Conservation (phyloP, 2,888 invertebrate species). For the Ischnus inquisitorius region DNA sequence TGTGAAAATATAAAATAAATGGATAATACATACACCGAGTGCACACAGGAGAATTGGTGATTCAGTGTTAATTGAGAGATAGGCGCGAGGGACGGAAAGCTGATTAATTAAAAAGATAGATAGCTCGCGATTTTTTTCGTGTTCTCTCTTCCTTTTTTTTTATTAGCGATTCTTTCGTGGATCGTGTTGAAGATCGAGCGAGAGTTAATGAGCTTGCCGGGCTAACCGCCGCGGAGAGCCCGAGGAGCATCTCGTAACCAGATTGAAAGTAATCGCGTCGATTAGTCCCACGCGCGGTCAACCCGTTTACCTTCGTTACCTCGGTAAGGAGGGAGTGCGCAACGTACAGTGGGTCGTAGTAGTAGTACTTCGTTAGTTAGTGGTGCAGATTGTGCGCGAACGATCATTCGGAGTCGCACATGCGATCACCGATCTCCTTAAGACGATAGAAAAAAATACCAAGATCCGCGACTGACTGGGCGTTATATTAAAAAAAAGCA, state of each 20-base stretch:
- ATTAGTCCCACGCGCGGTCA: slow-evolving; percentile 55
- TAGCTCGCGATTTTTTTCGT: slow-evolving; percentile 9
- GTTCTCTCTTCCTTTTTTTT: slow-evolving; percentile 13
- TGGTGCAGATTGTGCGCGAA: slow-evolving; percentile 51
- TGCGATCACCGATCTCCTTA: slow-evolving; percentile 43
- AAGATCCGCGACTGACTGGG: neutral
- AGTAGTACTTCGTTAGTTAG: slow-evolving; percentile 16
- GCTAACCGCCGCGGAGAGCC: neutral
- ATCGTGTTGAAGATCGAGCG: slow-evolving; percentile 36
- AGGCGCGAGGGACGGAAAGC: neutral
- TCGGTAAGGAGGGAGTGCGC: slow-evolving; percentile 27
- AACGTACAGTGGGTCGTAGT: slow-evolving; percentile 36
- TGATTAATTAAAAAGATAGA: slow-evolving; percentile 34
- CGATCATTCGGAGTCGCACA: slow-evolving; percentile 20
- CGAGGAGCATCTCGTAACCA: slow-evolving; percentile 39
- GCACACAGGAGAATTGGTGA: slow-evolving; percentile 37
- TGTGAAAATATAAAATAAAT: slow-evolving; percentile 45
- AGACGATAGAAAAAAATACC: slow-evolving; percentile 6
- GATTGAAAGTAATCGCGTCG: slow-evolving; percentile 64
- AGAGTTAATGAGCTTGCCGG: slow-evolving; percentile 51
- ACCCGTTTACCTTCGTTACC: slow-evolving; percentile 62
- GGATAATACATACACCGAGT: slow-evolving; percentile 23
- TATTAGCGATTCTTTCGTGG: slow-evolving; percentile 6
- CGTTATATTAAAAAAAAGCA: slow-evolving; percentile 42
- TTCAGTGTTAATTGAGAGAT: slow-evolving; percentile 14